Evolutionary conservation across 35 echinoderm and acorn worm species (phyloP), one percentile per base, ranked within the genome.

Genomic region (Eucidaris tribuloides): DNA sequence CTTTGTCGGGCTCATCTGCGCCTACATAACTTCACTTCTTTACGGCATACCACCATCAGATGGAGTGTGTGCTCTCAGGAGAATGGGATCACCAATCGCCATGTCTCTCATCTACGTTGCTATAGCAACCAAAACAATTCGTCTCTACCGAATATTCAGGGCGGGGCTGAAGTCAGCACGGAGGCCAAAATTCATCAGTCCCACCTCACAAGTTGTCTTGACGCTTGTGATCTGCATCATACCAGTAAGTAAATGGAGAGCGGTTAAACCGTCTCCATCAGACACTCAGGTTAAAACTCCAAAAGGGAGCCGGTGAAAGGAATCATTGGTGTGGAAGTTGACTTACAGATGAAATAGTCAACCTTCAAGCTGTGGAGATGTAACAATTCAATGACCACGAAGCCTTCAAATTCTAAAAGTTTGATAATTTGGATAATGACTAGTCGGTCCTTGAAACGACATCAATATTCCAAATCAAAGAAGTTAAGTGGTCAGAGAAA

Each of bases 191-290:
- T 99, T 86, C 61, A 99, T 99, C 25, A 92, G 96, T 77, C 87
- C 96, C 11, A 36, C 59, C 11, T 99, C 84, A 37, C 96, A 99
- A 63, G 79, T 99, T 36, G 55, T 58, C 3, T 36, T 99, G 1
- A 82, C 90, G 6, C 58, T 99, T 15, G 34, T 63, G n/a, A 61
- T 99, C 23, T 71, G 77, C 46, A 33, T 66, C 22, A 46, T 93
- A 34, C 90, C 90, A 22, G 96, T 99, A 82, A 87, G 96, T 99
- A 20, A 90, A n/a, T n/a, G n/a, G n/a, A n/a, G n/a, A n/a, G n/a
- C n/a, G n/a, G n/a, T n/a, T n/a, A n/a, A n/a, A n/a, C n/a, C n/a
- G n/a, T n/a, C n/a, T n/a, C n/a, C n/a, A n/a, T n/a, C n/a, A n/a
- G n/a, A n/a, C n/a, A n/a, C n/a, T n/a, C n/a, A n/a, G n/a, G n/a